Conservation (phyloP, 2,113 vertebrate genomes). For the Manacus vitellinus region DNA sequence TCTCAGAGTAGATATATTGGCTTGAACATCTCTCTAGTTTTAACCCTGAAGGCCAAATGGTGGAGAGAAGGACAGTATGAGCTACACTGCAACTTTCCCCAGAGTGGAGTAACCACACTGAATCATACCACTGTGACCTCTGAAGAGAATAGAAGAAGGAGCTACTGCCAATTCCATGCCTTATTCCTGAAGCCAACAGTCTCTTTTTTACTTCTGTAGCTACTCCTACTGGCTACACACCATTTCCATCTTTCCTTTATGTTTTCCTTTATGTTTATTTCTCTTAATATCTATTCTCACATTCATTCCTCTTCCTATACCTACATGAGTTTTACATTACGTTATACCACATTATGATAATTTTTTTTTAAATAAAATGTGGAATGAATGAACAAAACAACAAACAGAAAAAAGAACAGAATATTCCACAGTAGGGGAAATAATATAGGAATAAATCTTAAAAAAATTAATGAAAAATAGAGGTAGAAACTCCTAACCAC, state of each 20-base stretch:
- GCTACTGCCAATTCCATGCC: background rate
- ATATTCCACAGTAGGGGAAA: background rate
- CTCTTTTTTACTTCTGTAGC: background rate
- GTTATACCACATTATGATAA: background rate
- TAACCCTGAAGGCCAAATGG: background rate
- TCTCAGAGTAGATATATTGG: background rate
- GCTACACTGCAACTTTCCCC: background rate
- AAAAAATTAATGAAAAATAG: background rate
- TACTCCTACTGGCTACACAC: background rate
- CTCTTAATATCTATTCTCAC: background rate
- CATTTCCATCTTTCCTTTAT: background rate
- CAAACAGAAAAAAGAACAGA: background rate
- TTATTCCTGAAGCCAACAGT: background rate
- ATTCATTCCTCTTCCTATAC: background rate
- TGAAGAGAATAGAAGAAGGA: background rate
- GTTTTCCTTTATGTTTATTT: background rate
- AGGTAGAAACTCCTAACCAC: background rate
- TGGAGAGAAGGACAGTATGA: background rate
- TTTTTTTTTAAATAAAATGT: background rate
- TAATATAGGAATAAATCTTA: background rate
- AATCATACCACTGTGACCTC: background rate
- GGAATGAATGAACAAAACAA: background rate
- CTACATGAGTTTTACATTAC: background rate
- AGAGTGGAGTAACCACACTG: background rate
- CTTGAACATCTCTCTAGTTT: background rate